phyloP scores from a whole-genome alignment of 92 coral and sea anemone species.

The Metridium senile region DNA sequence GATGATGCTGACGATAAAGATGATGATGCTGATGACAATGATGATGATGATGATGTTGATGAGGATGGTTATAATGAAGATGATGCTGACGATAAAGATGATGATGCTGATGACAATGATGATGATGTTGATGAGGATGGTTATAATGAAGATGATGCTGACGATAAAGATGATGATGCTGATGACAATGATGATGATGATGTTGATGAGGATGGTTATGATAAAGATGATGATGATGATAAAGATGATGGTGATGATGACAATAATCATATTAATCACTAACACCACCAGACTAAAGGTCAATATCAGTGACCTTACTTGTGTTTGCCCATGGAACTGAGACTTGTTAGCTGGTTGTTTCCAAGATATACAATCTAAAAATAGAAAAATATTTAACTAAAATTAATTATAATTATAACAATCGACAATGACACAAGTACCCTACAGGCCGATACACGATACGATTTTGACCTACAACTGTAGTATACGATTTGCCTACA shows the following conservation, averaged over 20 bases:
- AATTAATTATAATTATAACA: not conserved
- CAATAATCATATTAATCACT: not conserved
- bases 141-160: too few species aligned
- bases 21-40: not conserved
- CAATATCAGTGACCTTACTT: constrained; percentile 43
- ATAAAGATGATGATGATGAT: not conserved
- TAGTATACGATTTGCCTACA: too few species aligned
- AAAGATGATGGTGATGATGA: not conserved
- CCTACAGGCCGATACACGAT: too few species aligned
- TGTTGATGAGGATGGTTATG: too few species aligned
- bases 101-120: too few species aligned
- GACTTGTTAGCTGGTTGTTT: constrained; percentile 53
- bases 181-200: not conserved
- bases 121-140: too few species aligned
- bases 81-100: too few species aligned
- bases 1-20: not conserved
- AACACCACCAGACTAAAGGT: too few species aligned
- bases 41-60: not conserved
- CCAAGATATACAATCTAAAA: constrained; percentile 62
- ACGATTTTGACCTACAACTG: too few species aligned
- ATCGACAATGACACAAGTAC: too few species aligned
- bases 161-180: not conserved
- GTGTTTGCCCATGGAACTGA: constrained; percentile 57
- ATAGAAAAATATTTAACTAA: not conserved
- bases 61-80: not conserved